A percentile compares a stretch with the other conserved stretches of the same genome.
phyloP scores from a whole-genome alignment of 2,888 invertebrate genomes.

The Nymphalis polychloros region DNA sequence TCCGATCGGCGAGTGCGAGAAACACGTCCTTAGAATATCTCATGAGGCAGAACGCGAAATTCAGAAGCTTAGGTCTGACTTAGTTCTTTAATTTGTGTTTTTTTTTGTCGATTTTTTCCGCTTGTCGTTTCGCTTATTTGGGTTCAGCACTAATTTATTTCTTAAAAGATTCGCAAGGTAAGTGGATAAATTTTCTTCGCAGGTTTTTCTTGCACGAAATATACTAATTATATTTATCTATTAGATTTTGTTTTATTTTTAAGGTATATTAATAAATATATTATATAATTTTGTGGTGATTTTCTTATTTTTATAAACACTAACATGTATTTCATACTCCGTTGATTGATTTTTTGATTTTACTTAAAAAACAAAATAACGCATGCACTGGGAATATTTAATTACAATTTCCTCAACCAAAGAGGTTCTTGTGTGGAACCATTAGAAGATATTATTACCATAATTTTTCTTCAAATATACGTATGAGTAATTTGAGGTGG shows the following conservation, averaged over 20 bases:
- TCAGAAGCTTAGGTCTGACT: conserved; percentile 80
- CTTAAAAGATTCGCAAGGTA: conserved; percentile 38
- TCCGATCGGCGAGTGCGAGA: conserved; percentile 76
- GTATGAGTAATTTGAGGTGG: no score
- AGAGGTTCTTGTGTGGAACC: no score
- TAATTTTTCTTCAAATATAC: no score
- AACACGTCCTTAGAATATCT: conserved; percentile 77
- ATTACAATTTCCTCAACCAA: no score
- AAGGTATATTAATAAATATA: conserved; percentile 4
- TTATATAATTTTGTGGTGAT: background rate
- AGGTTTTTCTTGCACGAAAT: conserved; percentile 35
- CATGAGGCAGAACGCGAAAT: conserved; percentile 77
- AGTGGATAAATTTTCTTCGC: conserved; percentile 36
- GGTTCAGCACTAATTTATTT: conserved; percentile 45
- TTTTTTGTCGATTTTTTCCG: conserved; percentile 43
- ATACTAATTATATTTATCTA: conserved; percentile 23
- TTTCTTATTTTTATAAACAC: conserved; percentile 1
- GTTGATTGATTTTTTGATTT: no score
- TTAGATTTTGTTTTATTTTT: background rate
- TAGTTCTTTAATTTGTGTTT: conserved; percentile 55
- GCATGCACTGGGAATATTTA: background rate
- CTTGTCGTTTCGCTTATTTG: conserved; percentile 50
- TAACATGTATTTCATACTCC: background rate
- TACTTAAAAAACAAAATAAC: background rate
- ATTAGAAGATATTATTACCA: no score